Base-by-base conservation (phyloP, 2,888 invertebrate genomes). In the Chironomus riparius region DNA sequence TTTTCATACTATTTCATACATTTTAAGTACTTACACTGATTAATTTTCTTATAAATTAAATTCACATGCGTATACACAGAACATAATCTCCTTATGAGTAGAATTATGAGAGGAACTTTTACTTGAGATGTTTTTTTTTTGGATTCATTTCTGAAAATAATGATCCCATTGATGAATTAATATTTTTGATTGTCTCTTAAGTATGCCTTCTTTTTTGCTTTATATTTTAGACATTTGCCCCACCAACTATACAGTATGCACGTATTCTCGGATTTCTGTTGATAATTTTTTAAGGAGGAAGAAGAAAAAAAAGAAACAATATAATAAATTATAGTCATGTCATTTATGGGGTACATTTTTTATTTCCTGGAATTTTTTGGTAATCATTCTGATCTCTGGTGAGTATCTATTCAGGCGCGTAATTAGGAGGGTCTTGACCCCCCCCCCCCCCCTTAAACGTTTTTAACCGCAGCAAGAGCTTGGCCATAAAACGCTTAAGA, bases 231-330 rank as follows among this genome's bases (percentile, higher is more conserved):
- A 80, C 96, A 97, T 79, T 89, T 90, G 0, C 95, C 95, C 89
- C 91, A 91, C 91, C 93, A 93, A 0, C 91, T 90, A 5, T 91
- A 86, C 79, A 90, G 87, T 6, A 87, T 86, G 85, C 97, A 97
- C 28, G 90, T 86, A 79, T 90, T 89, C 78, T 92, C 91, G 1
- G 90, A 88, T 80, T 92, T 92, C 62, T 71, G 71, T 56, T 3
- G 15, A 70, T 18, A 38, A 38, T 15, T 68, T 68, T 22, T 68
- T 2, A 38, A 47, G 6, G 5, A 5, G 28, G 2, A 28, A 28
- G 28, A 28, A 4, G 13, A 50, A 50, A 13, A 50, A 56, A 56
- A 18, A 56, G 56, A 56, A 18, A n/a, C 7, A 56, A 7, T 56
- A 18, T 15, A 56, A 15, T 56, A 56, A 38, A 38, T 38, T 38